Percentiles rank a stretch among this genome's conserved stretches.
Conservation (phyloP, 2,113 vertebrate genomes). For the Cepphus grylle region DNA sequence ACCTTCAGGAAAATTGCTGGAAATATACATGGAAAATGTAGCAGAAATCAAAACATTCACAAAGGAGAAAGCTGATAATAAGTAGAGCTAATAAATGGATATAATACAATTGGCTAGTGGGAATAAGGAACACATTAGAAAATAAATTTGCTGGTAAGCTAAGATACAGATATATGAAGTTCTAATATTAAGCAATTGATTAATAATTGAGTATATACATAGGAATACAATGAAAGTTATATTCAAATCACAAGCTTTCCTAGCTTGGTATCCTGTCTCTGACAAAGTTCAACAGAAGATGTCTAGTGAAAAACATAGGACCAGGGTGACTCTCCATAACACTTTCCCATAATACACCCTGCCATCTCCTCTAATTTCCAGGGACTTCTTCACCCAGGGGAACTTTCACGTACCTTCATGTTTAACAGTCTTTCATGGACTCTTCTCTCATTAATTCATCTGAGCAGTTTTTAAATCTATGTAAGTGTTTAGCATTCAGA, state of each 20-base stretch:
- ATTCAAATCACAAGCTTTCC: background rate
- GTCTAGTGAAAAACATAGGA: background rate
- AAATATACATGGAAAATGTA: background rate
- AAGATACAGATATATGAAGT: background rate
- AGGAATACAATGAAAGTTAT: background rate
- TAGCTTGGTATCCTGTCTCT: background rate
- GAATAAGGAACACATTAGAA: background rate
- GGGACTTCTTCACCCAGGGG: background rate
- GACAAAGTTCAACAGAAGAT: background rate
- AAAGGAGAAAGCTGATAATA: background rate
- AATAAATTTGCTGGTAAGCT: background rate
- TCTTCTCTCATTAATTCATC: background rate
- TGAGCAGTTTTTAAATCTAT: background rate
- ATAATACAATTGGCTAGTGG: background rate
- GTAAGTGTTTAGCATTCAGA: background rate
- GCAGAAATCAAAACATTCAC: background rate
- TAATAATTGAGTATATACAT: background rate
- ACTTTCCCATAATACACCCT: background rate
- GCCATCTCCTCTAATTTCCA: background rate
- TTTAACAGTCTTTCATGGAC: background rate
- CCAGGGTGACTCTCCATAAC: background rate
- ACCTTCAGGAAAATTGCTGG: background rate
- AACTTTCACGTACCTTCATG: background rate
- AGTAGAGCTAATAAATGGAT: background rate
- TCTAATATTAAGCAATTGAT: background rate